These are phyloP conservation scores for Sphaeramia orbicularis DNA, from an alignment of 2,797 vertebrate species.

Conservation along the genomic window DNA sequence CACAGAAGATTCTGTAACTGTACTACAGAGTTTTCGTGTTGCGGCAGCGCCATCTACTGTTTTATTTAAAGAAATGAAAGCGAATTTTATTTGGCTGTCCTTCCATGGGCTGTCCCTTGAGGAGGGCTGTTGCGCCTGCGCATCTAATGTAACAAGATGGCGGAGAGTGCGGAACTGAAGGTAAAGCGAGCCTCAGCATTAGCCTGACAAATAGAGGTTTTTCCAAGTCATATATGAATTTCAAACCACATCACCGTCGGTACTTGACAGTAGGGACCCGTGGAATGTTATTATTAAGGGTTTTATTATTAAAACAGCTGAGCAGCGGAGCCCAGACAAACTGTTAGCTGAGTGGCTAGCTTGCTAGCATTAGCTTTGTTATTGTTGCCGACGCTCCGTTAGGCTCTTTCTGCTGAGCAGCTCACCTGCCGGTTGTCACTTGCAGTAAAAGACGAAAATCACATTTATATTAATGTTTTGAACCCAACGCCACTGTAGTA, in stretches of 20 bases:
- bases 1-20: no score
- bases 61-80: neutral
- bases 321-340: constrained; percentile 22
- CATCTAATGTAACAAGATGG: constrained; percentile 95
- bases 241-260: constrained; percentile 3
- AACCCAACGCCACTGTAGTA: neutral
- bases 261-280: constrained; percentile 22
- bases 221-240: constrained; percentile 38
- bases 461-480: neutral
- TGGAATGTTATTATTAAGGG: neutral
- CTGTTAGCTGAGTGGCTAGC: constrained; percentile 76
- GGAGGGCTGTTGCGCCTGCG: constrained; percentile 76
- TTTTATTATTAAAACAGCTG: constrained; percentile 27
- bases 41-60: constrained; percentile 57
- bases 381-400: constrained; percentile 82
- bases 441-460: neutral
- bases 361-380: constrained; percentile 84
- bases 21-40: neutral
- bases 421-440: constrained; percentile 32
- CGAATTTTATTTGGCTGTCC: constrained; percentile 7
- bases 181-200: constrained; percentile 92
- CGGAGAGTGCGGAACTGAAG: constrained; percentile 99
- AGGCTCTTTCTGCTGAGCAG: constrained; percentile 46
- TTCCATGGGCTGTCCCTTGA: constrained; percentile 56
- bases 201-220: constrained; percentile 73